Base-by-base conservation (phyloP, 2,113 vertebrate species). In the Barbus barbus region DNA sequence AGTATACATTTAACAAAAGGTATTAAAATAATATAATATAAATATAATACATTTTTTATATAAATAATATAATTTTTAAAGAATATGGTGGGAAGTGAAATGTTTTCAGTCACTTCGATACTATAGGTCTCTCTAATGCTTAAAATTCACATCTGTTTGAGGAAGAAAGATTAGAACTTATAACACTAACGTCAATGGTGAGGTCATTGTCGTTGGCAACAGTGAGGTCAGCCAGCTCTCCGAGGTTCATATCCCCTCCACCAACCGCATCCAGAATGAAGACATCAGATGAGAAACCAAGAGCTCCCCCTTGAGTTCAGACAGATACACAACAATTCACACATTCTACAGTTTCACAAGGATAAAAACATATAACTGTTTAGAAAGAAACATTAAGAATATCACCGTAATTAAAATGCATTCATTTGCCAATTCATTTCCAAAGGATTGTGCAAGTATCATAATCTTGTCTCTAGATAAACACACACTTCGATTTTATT, bases 161-260 rank as follows among this genome's bases (percentile, higher is more conserved):
- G 20, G 20, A 6, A 12, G 7, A 20, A 6, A 12, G 7, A 20
- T 16, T 4, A 6, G 18, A 72, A n/a, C 26, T 12, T 4, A 2
- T 51, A 72, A n/a, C 26, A 94, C 94, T 96, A 93, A 97, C 97
- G 51, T 98, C 96, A 84, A 96, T 95, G 86, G 94, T 95, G 84
- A 97, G 95, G 86, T 97, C 96, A 7, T 96, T 96, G 93, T 97
- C 96, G 20, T 98, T 98, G 92, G 96, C 96, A 74, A 98, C 97
- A 0, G 97, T 98, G 90, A 98, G 95, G 90, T 97, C 97, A 5
- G 96, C 97, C 86, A 98, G 93, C 92, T 98, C 97, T 22, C 97
- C 97, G 75, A 98, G 94, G 92, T 97, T 97, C 93, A 97, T 96
- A 87, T 96, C 95, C 22, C 96, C 95, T 65, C 95, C 95, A 22